Conservation (phyloP, 1,140 invertebrate genomes). For the Ridgeia piscesae region DNA sequence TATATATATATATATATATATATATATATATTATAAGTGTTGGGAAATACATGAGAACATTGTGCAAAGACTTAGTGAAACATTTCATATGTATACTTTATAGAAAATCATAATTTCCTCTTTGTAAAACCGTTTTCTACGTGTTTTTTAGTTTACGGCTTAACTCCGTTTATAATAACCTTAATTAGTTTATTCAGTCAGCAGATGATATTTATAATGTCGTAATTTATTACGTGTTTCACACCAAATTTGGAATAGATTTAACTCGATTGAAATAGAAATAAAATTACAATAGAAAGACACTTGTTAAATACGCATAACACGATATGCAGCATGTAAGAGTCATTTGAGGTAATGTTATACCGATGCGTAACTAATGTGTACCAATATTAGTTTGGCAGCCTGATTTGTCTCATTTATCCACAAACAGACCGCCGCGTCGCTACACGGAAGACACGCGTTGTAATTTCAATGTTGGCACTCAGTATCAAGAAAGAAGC, state of each 20-base stretch:
- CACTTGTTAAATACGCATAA: background rate
- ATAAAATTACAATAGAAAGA: background rate
- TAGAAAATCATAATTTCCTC: too few relatives aligned
- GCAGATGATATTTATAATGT: too few relatives aligned
- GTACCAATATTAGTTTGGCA: background rate
- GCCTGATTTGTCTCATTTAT: background rate
- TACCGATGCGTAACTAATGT: background rate
- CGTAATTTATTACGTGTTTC: background rate
- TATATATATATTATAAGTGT: background rate
- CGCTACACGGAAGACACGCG: background rate
- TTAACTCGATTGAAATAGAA: background rate
- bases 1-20: background rate
- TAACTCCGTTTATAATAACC: too few relatives aligned
- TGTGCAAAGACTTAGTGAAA: too few relatives aligned
- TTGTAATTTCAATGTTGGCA: background rate
- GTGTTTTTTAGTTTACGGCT: too few relatives aligned
- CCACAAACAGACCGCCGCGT: background rate
- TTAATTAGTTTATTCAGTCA: too few relatives aligned
- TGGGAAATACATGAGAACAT: too few relatives aligned
- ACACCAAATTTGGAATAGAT: background rate
- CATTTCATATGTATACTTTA: too few relatives aligned
- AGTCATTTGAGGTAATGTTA: background rate
- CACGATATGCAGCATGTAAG: background rate
- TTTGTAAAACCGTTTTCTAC: too few relatives aligned
- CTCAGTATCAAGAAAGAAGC: background rate